phyloP scores from a whole-genome alignment of 2,888 invertebrate genomes.

The Hirtodrosophila alboralis region DNA sequence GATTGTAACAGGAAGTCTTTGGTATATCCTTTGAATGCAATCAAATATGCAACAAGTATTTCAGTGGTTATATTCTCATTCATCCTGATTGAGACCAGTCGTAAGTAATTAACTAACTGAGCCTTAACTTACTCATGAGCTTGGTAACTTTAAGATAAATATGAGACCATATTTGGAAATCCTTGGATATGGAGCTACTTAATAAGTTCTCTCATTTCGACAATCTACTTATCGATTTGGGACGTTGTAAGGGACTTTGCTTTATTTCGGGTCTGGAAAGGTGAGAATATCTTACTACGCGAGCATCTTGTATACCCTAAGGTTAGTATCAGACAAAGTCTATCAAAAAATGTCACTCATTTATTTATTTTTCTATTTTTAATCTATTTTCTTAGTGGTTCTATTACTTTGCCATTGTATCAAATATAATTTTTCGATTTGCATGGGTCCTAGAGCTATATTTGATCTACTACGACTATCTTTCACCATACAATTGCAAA shows the following conservation, averaged over 20 bases:
- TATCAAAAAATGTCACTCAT: background rate
- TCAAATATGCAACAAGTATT: constrained; percentile 97
- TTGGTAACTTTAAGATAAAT: constrained; percentile 84
- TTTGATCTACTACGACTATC: constrained; percentile 89
- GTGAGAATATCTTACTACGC: constrained; percentile 93
- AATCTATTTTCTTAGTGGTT: constrained; percentile 86
- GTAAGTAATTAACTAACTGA: constrained; percentile 76
- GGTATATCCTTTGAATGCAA: constrained; percentile 97
- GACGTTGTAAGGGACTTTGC: constrained; percentile 99
- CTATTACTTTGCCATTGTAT: constrained; percentile 94
- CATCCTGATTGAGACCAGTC: constrained; percentile 79
- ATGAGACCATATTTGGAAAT: constrained; percentile 87
- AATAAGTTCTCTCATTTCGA: constrained; percentile 90
- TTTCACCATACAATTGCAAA: constrained; percentile 90
- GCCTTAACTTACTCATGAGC: background rate
- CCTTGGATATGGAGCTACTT: constrained; percentile 95
- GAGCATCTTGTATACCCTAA: constrained; percentile 97
- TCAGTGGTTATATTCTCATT: constrained; percentile 93
- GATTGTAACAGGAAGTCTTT: constrained; percentile 95
- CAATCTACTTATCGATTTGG: constrained; percentile 97
- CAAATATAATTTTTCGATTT: constrained; percentile 95
- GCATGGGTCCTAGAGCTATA: constrained; percentile 94
- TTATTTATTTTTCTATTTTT: no score
- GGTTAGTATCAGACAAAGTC: constrained; percentile 83
- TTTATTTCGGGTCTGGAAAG: constrained; percentile 92